These are phyloP conservation scores for Trichonephila clavipes DNA, from an alignment of 1,140 invertebrate genomes.

Conservation along the genomic window DNA sequence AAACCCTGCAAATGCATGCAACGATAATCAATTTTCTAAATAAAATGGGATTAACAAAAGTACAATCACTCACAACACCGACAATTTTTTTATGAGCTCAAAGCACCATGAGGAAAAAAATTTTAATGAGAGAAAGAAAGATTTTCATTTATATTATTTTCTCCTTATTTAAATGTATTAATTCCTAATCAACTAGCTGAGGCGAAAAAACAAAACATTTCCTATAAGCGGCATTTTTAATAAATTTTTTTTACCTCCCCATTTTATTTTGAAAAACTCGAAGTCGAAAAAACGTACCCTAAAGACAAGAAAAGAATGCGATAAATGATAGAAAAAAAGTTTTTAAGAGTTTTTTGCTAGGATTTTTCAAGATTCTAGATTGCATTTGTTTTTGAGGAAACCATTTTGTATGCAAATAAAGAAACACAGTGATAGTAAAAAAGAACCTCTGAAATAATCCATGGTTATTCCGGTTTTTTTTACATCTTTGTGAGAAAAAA, in stretches of 20 bases:
- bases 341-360: background rate
- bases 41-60: background rate
- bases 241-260: background rate
- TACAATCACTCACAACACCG: background rate
- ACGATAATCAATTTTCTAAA: conserved; percentile 22
- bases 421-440: background rate
- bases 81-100: background rate
- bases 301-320: conserved; percentile 25
- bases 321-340: conserved; percentile 10
- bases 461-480: background rate
- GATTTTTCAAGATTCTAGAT: background rate
- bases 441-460: background rate
- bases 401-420: conserved; percentile 41
- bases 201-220: background rate
- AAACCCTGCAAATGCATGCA: background rate
- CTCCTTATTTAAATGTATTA: conserved; percentile 30
- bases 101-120: background rate
- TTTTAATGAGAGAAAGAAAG: background rate
- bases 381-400: conserved; percentile 26
- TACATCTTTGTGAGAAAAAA: background rate
- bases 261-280: background rate
- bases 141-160: conserved; percentile 12
- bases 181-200: conserved; percentile 16
- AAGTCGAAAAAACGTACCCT: background rate
- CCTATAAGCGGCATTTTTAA: conserved; percentile 13